These are phyloP conservation scores for Parapristionchus giblindavisi DNA, from an alignment of 2,888 invertebrate genomes.

Conservation along the genomic window DNA sequence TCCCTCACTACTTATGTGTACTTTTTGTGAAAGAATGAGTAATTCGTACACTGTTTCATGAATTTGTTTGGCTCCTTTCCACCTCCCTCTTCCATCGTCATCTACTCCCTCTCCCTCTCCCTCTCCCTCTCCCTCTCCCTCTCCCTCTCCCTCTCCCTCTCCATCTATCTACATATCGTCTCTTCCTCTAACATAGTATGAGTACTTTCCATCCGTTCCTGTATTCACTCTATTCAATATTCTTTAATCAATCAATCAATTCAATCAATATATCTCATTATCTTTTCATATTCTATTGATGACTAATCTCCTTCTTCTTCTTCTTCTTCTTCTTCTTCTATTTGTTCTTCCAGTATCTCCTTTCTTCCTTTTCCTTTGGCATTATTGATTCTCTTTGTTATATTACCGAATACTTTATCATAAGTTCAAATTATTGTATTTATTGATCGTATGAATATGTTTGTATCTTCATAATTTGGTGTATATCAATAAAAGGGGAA, in stretches of 20 bases:
- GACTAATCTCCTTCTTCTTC: constrained; percentile 9
- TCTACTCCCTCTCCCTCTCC: too few species aligned
- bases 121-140: neutral
- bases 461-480: too few species aligned
- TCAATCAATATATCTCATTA: too few species aligned
- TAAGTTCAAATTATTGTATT: too few species aligned
- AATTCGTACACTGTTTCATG: too few species aligned
- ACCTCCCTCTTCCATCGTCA: neutral
- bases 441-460: too few species aligned
- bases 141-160: neutral
- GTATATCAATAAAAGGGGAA: too few species aligned
- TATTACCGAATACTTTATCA: neutral
- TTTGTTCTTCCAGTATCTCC: neutral
- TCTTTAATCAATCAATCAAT: too few species aligned
- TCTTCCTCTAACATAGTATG: neutral
- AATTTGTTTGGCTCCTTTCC: neutral
- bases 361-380: neutral
- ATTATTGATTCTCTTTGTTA: neutral
- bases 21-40: too few species aligned
- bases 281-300: too few species aligned
- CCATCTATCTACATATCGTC: neutral
- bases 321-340: neutral
- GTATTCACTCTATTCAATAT: too few species aligned
- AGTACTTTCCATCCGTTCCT: neutral
- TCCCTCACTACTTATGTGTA: too few species aligned